Base-by-base conservation (phyloP, 2,113 vertebrate genomes). In the Vulpes ferrilata region DNA sequence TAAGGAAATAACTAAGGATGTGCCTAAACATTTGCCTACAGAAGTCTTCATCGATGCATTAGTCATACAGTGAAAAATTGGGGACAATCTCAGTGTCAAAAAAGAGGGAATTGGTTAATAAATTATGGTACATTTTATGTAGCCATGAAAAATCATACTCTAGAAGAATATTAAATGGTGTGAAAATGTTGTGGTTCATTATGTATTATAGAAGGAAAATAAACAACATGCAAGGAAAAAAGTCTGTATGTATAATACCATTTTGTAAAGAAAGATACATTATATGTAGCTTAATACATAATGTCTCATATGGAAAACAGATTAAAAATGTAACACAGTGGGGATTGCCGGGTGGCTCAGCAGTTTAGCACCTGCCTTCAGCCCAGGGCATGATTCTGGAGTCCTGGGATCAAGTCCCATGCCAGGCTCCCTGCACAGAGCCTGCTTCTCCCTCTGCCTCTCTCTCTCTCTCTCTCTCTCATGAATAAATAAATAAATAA, bases 231-330 rank as follows among this genome's bases (percentile, higher is more conserved):
- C 10, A 89, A 20, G 20, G 17, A 22, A 35, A 57, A 43, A 83
- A 16, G 13, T 84, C 55, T 83, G 11, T 53, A 43, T 11, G 80
- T 4, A 23, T 69, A 3, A 43, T 78, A 88, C 11, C 30, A 22
- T 25, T 96, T 90, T 95, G 59, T 60, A 96, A 78, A 88, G 11
- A 80, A 95, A 84, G 79, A 57, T 9, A 22, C 17, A 69, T 64
- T 76, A 35, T 25, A 69, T 81, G 43, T 74, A 43, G 5, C 43
- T 43, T 7, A 62, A 74, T 94, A 82, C 43, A 30, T 86, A 5
- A 48, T 57, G 23, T 55, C 85, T 78, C 17, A 43, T 59, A 59
- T 53, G 12, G 32, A 82, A 95, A 78, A 65, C 1, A 81, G 11
- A 48, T 27, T 89, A 13, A 87, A 67, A 67, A 53, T 6, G 1